A percentile compares a stretch with the other conserved stretches of the same genome.
These are phyloP conservation scores for Drosophila willistoni DNA, from an alignment of 1,140 invertebrate species.

Conservation along the genomic window DNA sequence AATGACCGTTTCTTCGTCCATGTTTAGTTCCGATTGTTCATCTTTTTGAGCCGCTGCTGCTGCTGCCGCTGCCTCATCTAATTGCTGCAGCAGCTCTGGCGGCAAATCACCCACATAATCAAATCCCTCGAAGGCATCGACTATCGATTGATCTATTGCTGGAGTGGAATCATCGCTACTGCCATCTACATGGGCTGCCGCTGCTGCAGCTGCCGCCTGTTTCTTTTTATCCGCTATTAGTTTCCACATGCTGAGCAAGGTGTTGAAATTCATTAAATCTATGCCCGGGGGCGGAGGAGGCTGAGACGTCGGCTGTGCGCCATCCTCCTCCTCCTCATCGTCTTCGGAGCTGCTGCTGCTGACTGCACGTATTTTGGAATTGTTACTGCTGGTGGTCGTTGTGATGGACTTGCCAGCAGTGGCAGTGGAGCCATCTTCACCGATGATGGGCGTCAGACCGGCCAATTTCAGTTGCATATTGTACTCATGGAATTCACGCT, in stretches of 20 bases:
- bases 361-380: slow-evolving; percentile 70
- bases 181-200: slow-evolving; percentile 33
- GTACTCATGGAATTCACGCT: slow-evolving; percentile 71
- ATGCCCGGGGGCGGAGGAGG: slow-evolving; percentile 32
- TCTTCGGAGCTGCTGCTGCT: slow-evolving; percentile 78
- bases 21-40: not conserved
- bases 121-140: slow-evolving; percentile 42
- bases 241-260: slow-evolving; percentile 76
- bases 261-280: slow-evolving; percentile 63
- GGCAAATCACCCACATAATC: slow-evolving; percentile 63
- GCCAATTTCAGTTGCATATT: slow-evolving; percentile 60
- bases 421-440: slow-evolving; percentile 19
- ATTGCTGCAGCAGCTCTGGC: slow-evolving; percentile 63
- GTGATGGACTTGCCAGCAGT: not conserved
- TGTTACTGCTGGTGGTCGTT: slow-evolving; percentile 40
- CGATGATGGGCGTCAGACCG: slow-evolving; percentile 59
- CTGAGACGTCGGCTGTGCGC: not conserved
- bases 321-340: slow-evolving; percentile 9
- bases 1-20: not conserved
- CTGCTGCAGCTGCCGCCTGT: slow-evolving; percentile 40
- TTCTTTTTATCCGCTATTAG: slow-evolving; percentile 75
- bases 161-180: slow-evolving; percentile 15
- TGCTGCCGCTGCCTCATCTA: slow-evolving; percentile 49
- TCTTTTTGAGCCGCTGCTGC: not conserved
- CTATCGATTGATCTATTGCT: not conserved